phyloP scores from a whole-genome alignment of 2,113 vertebrate species.

The Atherinomorus stipes region DNA sequence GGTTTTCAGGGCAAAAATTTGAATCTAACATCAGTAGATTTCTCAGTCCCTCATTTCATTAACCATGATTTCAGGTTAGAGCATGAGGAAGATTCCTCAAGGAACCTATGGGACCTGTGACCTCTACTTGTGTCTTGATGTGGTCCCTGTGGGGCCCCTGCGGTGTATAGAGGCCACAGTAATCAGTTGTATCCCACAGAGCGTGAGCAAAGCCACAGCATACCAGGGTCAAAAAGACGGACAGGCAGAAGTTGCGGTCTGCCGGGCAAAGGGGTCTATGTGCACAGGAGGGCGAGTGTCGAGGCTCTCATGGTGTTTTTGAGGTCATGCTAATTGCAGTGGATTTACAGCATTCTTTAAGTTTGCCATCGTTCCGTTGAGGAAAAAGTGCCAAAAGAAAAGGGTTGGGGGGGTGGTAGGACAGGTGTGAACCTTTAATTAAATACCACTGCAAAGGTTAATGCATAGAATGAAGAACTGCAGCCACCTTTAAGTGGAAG shows the following conservation, averaged over 20 bases:
- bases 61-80: slow-evolving; percentile 64
- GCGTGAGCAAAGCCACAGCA: slow-evolving; percentile 56
- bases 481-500: slow-evolving; percentile 58
- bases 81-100: slow-evolving; percentile 53
- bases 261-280: slow-evolving; percentile 56
- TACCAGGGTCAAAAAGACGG: slow-evolving; percentile 73
- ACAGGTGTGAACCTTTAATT: slow-evolving; percentile 86
- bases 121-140: slow-evolving; percentile 70
- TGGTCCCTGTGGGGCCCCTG: slow-evolving; percentile 53
- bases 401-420: slow-evolving; percentile 55
- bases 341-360: slow-evolving; percentile 65
- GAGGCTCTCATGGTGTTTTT: slow-evolving; percentile 69
- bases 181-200: slow-evolving; percentile 71
- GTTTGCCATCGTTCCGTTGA: slow-evolving; percentile 63
- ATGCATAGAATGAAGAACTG: slow-evolving; percentile 73
- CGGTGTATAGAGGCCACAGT: slow-evolving; percentile 52
- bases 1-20: slow-evolving; percentile 19
- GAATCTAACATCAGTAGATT: slow-evolving; percentile 30
- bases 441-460: slow-evolving; percentile 86
- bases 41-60: slow-evolving; percentile 33
- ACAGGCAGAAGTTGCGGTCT: slow-evolving; percentile 58
- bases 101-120: slow-evolving; percentile 60
- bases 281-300: slow-evolving; percentile 33
- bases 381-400: slow-evolving; percentile 34
- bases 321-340: slow-evolving; percentile 86